These are phyloP conservation scores for Myathropa florea DNA, from an alignment of 2,888 invertebrate species.

Conservation along the genomic window DNA sequence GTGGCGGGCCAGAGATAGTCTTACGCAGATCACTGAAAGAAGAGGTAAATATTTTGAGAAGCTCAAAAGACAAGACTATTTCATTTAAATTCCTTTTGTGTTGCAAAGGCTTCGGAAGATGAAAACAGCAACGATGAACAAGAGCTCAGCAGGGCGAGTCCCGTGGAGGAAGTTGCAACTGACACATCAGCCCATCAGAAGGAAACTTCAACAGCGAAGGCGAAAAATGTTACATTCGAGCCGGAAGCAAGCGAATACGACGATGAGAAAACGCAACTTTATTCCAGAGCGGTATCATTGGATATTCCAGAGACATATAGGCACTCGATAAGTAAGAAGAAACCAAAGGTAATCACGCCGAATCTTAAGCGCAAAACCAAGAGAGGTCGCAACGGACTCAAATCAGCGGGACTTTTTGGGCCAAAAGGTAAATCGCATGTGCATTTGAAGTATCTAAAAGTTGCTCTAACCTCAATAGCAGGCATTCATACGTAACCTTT, in stretches of 20 bases:
- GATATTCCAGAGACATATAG: conserved; percentile 44
- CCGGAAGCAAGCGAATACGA: conserved; percentile 38
- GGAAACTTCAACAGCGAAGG: conserved; percentile 28
- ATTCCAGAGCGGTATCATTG: conserved; percentile 39
- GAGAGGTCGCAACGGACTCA: conserved; percentile 52
- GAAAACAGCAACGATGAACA: conserved; percentile 30
- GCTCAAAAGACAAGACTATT: too few relatives aligned
- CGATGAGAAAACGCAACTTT: conserved; percentile 39
- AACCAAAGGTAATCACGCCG: conserved; percentile 35
- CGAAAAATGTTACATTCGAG: conserved; percentile 63
- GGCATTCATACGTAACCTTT: conserved; percentile 18
- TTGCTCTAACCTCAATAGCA: neutral
- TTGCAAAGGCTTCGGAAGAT: conserved; percentile 40
- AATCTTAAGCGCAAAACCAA: conserved; percentile 56
- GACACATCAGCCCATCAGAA: conserved; percentile 4
- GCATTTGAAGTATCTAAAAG: neutral
- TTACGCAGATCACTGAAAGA: conserved; percentile 75
- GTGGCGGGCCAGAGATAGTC: conserved; percentile 93
- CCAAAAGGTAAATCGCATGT: conserved; percentile 39
- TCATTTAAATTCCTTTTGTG: neutral
- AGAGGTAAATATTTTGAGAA: conserved; percentile 70
- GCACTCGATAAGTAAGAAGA: conserved; percentile 45
- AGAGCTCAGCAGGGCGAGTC: conserved; percentile 2
- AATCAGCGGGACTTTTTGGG: conserved; percentile 60
- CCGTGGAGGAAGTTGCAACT: conserved; percentile 21